phyloP scores from a whole-genome alignment of 2,797 vertebrate species.

The Takifugu ocellatus region DNA sequence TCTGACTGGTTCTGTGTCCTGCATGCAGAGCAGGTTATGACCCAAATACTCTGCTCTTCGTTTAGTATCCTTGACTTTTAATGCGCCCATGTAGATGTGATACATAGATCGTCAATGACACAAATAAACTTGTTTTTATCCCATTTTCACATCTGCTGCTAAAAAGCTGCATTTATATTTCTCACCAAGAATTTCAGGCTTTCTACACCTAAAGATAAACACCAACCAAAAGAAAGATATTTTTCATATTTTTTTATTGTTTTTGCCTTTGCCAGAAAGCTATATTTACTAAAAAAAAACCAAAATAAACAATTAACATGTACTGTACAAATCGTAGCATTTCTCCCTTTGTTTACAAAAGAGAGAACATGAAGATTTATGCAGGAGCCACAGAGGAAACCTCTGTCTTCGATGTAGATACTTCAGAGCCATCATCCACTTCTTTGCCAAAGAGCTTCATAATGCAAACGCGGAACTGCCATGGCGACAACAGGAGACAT shows the following conservation, averaged over 20 bases:
- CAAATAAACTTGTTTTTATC: too few species aligned
- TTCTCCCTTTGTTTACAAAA: slow-evolving; percentile 12
- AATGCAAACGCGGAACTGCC: slow-evolving; percentile 85
- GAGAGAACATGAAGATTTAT: slow-evolving; percentile 54
- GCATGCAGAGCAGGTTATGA: too few species aligned
- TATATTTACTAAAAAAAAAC: slow-evolving; percentile 37
- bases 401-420: slow-evolving; percentile 84
- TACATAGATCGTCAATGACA: neutral
- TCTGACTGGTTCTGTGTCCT: too few species aligned
- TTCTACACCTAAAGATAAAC: slow-evolving; percentile 20
- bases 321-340: slow-evolving; percentile 53
- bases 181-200: too few species aligned
- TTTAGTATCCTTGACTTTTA: neutral
- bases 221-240: neutral
- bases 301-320: slow-evolving; percentile 36
- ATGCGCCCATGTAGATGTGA: neutral
- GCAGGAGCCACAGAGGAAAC: slow-evolving; percentile 86
- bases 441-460: slow-evolving; percentile 87
- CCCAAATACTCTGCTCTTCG: neutral
- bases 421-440: slow-evolving; percentile 83
- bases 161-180: too few species aligned
- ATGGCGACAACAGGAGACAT: slow-evolving; percentile 9
- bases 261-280: slow-evolving; percentile 60
- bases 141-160: too few species aligned
- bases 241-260: slow-evolving; percentile 25